phyloP scores from a whole-genome alignment of 2,797 vertebrate genomes.

The Sarcophilus harrisii region DNA sequence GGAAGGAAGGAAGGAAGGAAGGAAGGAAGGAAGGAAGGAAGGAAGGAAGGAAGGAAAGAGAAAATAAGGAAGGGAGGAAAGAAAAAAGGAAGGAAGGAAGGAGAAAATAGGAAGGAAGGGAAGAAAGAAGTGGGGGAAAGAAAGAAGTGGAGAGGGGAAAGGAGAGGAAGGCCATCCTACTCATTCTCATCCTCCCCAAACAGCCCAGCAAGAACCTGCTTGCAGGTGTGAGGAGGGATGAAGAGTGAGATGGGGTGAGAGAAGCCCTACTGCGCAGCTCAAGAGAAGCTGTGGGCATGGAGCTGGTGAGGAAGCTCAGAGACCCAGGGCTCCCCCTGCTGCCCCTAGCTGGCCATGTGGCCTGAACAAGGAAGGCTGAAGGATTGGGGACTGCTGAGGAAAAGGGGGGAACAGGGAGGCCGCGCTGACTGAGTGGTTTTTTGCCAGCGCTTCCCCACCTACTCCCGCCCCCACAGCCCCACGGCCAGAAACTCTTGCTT shows the following conservation, averaged over 20 bases:
- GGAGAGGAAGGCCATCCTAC: not conserved
- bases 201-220: constrained; percentile 30
- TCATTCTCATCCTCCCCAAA: constrained; percentile 9
- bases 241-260: not conserved
- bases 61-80: too few relatives aligned
- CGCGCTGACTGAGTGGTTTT: not conserved
- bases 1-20: too few relatives aligned
- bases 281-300: not conserved
- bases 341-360: constrained; percentile 46
- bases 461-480: not conserved
- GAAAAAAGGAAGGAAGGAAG: too few relatives aligned
- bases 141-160: not conserved
- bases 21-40: too few relatives aligned
- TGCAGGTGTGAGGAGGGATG: not conserved
- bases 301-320: not conserved
- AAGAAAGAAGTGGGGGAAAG: too few relatives aligned
- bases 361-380: rapidly evolving
- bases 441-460: not conserved
- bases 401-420: not conserved
- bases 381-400: not conserved
- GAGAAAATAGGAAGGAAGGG: too few relatives aligned
- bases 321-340: constrained; percentile 70
- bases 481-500: not conserved
- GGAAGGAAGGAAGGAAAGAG: too few relatives aligned
- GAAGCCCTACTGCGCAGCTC: not conserved